Conservation (phyloP, 2,113 vertebrate genomes). For the Boleophthalmus pectinirostris region DNA sequence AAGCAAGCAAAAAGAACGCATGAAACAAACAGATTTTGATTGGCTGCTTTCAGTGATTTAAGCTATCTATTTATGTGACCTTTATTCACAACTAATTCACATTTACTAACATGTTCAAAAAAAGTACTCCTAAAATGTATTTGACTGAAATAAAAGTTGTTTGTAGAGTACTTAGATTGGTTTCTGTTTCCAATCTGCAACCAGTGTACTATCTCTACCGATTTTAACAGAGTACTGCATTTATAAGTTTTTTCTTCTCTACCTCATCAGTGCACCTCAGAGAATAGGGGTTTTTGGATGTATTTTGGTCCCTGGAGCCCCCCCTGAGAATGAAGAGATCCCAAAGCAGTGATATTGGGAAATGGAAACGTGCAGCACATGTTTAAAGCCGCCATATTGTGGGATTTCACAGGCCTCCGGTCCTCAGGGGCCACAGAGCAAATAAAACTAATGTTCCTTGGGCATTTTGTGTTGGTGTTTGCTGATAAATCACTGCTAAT, state of each 20-base stretch:
- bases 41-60: too few species aligned
- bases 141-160: neutral
- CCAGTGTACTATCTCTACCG: neutral
- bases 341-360: neutral
- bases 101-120: too few species aligned
- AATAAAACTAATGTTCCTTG: conserved; percentile 13
- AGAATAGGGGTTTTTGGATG: neutral
- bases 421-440: conserved; percentile 9
- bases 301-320: neutral
- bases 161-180: neutral
- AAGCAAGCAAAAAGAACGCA: neutral
- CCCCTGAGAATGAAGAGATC: neutral
- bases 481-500: conserved; percentile 14
- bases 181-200: neutral
- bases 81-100: too few species aligned
- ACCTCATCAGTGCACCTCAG: neutral
- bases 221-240: neutral
- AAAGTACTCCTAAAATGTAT: too few species aligned
- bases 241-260: neutral
- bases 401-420: neutral
- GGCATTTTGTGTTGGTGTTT: conserved; percentile 24
- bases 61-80: too few species aligned
- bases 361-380: neutral
- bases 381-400: conserved; percentile 2
- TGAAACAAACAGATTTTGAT: too few species aligned